Conservation (phyloP, 2,113 vertebrate genomes). For the Silurus asotus region DNA sequence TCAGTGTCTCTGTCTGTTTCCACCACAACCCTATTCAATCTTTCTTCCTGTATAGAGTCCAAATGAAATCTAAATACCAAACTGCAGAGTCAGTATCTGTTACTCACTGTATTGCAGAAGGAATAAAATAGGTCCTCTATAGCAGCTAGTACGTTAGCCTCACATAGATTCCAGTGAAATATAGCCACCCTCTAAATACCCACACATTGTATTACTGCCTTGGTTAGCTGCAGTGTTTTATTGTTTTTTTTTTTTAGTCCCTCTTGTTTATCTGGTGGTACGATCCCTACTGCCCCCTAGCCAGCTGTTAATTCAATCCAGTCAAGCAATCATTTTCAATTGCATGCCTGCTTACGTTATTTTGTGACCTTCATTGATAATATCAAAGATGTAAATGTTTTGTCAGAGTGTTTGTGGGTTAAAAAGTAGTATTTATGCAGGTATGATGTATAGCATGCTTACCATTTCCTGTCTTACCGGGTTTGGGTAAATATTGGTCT, state of each 20-base stretch:
- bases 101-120: background rate
- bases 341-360: background rate
- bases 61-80: background rate
- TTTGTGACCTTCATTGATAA: background rate
- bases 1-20: background rate
- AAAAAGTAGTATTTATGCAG: background rate
- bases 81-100: conserved; percentile 45
- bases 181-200: background rate
- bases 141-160: conserved; percentile 14
- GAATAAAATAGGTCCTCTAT: conserved; percentile 14
- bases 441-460: background rate
- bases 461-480: background rate
- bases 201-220: background rate
- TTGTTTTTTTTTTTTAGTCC: background rate
- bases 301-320: conserved; percentile 16
- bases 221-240: background rate
- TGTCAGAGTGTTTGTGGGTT: background rate
- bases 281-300: conserved; percentile 30
- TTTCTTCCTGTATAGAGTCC: conserved; percentile 7
- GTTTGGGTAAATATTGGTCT: conserved; percentile 6
- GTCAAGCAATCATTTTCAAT: background rate
- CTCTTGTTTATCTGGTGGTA: background rate
- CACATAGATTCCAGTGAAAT: conserved; percentile 7
- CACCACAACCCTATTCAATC: background rate
- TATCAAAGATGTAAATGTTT: background rate